Percentiles rank a stretch among this genome's conserved stretches.
Evolutionary conservation across 2,797 vertebrate species (phyloP).

Genomic region (Mormyrus hasselquistii): DNA sequence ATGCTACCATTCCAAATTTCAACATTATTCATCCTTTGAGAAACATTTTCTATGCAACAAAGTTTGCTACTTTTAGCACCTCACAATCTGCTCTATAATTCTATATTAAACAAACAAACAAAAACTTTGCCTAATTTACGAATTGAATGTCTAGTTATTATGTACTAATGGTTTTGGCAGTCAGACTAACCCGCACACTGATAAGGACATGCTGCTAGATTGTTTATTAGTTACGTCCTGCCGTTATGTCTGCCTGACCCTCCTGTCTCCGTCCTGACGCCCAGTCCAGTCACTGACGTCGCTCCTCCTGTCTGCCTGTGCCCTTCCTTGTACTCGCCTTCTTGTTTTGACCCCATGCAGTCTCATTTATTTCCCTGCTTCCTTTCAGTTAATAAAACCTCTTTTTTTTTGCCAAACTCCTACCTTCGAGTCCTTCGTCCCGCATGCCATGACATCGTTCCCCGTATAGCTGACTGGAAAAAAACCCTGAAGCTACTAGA

Average conservation of each 20-base stretch:
- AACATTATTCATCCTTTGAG: not conserved
- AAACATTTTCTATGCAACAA: not conserved
- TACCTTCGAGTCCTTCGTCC: not conserved
- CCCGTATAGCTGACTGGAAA: slow-evolving; percentile 31
- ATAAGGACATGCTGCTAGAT: slow-evolving; percentile 27
- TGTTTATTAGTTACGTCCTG: slow-evolving; percentile 8
- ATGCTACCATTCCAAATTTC: not conserved
- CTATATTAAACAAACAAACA: not conserved
- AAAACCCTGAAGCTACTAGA: slow-evolving; percentile 34
- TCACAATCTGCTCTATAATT: not conserved
- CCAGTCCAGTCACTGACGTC: not conserved
- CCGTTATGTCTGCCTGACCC: not conserved
- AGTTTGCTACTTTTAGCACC: not conserved
- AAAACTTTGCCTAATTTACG: not conserved
- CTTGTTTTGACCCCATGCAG: not conserved
- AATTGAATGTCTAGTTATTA: not conserved
- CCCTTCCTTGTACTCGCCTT: not conserved
- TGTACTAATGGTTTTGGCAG: slow-evolving; percentile 9
- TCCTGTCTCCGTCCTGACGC: not conserved
- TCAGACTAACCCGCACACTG: slow-evolving; percentile 29
- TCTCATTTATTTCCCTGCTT: not conserved
- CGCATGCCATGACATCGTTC: not conserved
- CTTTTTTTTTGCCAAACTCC: not conserved
- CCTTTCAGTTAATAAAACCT: not conserved
- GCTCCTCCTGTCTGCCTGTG: not conserved